A percentile compares a stretch with the other conserved stretches of the same genome.
phyloP scores from a whole-genome alignment of 2,888 invertebrate genomes.

The Cartodere bifasciata region DNA sequence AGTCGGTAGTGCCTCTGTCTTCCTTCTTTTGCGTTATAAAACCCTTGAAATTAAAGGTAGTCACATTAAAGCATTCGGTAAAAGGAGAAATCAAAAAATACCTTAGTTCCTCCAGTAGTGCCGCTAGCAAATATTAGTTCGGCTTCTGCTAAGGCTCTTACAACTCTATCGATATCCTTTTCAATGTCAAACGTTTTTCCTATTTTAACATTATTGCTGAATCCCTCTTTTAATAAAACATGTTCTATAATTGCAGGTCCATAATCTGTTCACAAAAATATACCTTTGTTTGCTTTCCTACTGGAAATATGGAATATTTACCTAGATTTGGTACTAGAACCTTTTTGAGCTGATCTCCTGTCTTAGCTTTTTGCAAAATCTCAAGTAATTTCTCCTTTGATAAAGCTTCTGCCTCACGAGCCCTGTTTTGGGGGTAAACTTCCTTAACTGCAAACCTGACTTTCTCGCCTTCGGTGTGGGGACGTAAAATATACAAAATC shows the following conservation, averaged over 20 bases:
- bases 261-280: conserved; percentile 46
- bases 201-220: conserved; percentile 45
- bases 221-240: conserved; percentile 58
- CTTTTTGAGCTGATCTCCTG: conserved; percentile 68
- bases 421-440: conserved; percentile 73
- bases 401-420: conserved; percentile 48
- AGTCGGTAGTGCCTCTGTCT: conserved; percentile 44
- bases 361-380: conserved; percentile 49
- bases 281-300: too few species aligned
- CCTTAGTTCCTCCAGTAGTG: conserved; percentile 40
- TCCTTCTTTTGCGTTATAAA: conserved; percentile 80
- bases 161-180: conserved; percentile 47
- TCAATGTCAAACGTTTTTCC: conserved; percentile 55
- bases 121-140: conserved; percentile 50
- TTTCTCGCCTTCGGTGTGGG: conserved; percentile 85
- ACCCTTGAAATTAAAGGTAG: conserved; percentile 45
- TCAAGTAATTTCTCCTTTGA: conserved; percentile 41
- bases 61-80: too few species aligned
- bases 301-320: too few species aligned
- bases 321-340: conserved; percentile 68
- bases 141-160: conserved; percentile 54
- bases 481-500: conserved; percentile 85
- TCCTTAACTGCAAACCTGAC: conserved; percentile 85
- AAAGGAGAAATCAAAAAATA: too few species aligned
- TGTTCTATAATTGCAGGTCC: conserved; percentile 89